Evolutionary conservation across 2,888 invertebrate species (phyloP), one percentile per base, ranked within the genome.

Genomic region (Cryptocephalus moraei): DNA sequence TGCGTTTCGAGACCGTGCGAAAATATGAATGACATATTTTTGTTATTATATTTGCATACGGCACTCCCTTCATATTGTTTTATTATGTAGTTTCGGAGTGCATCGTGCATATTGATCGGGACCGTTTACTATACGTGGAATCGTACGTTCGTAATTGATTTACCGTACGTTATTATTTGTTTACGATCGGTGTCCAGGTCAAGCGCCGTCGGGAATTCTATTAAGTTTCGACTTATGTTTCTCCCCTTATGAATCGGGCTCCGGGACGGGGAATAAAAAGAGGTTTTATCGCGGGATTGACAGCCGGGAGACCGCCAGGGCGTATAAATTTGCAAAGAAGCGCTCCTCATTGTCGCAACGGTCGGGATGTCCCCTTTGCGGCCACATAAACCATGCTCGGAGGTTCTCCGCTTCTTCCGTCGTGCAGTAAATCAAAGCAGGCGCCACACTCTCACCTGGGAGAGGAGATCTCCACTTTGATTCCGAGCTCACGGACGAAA

Each of bases 391-490:
- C 64, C 63, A 62, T 63, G 65, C 61, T 61, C 60, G 57, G 55
- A 36, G 52, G 60, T 60, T 57, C 59, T 59, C 58, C 52, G 53
- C 63, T 63, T 65, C 62, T 64, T 53, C 56, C 63, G 65, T 64
- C 67, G 6, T 64, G 63, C 61, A 65, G 64, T 69, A 69, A 68
- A 69, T 69, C 69, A 69, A 69, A 68, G 63, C 55, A 66, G 69
- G 68, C 67, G 67, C 69, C 67, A 66, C 67, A 66, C 64, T 12
- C 64, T 66, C 67, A 65, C 67, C 64, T 65, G 66, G 67, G 67
- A 62, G 33, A 12, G 10, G 6, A 33, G 32, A n/a, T n/a, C 22
- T 22, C 2, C 22, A 22, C 22, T n/a, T n/a, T n/a, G n/a, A n/a
- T n/a, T n/a, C n/a, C n/a, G n/a, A n/a, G 22, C 22, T 22, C 6